Evolutionary conservation across 2,888 invertebrate genomes (phyloP), one percentile per base, ranked within the genome.

Genomic region (Andrena bucephala): DNA sequence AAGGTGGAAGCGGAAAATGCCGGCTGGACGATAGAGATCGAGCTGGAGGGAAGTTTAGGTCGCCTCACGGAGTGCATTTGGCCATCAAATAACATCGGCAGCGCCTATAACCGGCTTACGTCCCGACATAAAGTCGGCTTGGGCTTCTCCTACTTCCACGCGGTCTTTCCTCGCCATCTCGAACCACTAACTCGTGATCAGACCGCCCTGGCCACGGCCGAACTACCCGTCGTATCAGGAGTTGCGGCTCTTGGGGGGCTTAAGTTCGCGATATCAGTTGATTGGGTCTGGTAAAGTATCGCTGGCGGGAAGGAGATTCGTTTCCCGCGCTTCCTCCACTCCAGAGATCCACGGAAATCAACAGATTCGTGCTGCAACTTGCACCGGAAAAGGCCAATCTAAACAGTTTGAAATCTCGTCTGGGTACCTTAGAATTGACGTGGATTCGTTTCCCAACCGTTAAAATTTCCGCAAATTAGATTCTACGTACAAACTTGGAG

Each of bases 61-160:
- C 89, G 89, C 89, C 87, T 91, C 87, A 84, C 89, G 90, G 91
- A 94, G 94, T 94, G 94, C 94, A 94, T 94, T 94, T 94, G 93
- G 93, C 94, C 94, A 94, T 94, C 94, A 94, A 94, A 94, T 94
- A 94, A 93, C 93, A 94, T 94, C 91, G 94, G 93, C 92, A 93
- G 92, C 91, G 92, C 92, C 93, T 93, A 94, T 94, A 94, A 94
- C 94, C 94, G 92, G 93, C 94, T 94, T 93, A 94, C 91, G 93
- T 90, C 89, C 92, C 88, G 90, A 92, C 93, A 94, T 94, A 94
- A 94, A 93, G 91, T 93, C 92, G 90, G 92, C 93, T 93, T 91
- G 92, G 85, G 84, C 90, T 90, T 88, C 87, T 89, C 88, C 84
- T 87, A 85, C 81, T 89, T 89, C 84, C 83, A 85, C 83, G 85